Percentiles rank a stretch among this genome's conserved stretches.
These are phyloP conservation scores for Hanleya hanleyi DNA, from an alignment of 2,888 invertebrate genomes.

Conservation along the genomic window DNA sequence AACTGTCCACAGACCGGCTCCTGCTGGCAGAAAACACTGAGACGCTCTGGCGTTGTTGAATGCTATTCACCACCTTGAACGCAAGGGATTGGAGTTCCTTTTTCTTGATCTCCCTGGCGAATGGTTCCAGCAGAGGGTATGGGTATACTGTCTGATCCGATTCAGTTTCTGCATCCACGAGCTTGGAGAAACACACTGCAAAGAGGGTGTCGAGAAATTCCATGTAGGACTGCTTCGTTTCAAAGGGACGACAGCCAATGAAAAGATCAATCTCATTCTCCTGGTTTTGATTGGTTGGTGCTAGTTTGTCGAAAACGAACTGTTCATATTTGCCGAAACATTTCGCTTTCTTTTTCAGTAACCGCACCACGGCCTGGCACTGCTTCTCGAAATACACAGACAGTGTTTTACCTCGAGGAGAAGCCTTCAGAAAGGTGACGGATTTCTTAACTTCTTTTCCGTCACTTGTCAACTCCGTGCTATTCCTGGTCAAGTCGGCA, in stretches of 20 bases:
- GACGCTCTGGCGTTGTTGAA: neutral
- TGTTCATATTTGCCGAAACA: constrained; percentile 63
- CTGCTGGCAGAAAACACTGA: neutral
- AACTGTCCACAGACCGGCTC: neutral
- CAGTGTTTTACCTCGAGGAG: constrained; percentile 60
- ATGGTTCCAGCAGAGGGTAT: constrained; percentile 51
- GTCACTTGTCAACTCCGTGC: neutral
- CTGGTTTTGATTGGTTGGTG: constrained; percentile 21
- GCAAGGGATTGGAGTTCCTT: constrained; percentile 46
- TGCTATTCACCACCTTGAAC: neutral
- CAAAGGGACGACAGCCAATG: constrained; percentile 68
- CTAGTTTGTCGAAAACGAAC: constrained; percentile 53
- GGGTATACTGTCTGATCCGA: constrained; percentile 5
- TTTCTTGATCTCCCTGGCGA: constrained; percentile 45
- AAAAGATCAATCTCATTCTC: constrained; percentile 19
- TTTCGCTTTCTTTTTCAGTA: constrained; percentile 59
- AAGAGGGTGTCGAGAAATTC: constrained; percentile 68
- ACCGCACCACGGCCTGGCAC: constrained; percentile 56
- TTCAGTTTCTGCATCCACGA: constrained; percentile 48
- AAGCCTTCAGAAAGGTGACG: constrained; percentile 56
- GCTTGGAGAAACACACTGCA: constrained; percentile 62
- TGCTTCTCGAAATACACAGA: constrained; percentile 68
- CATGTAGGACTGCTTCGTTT: constrained; percentile 62
- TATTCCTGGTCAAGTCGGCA: too few species aligned
- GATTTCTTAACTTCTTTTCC: constrained; percentile 47